Evolutionary conservation across 1,140 invertebrate genomes (phyloP).

Genomic region (Drosophila aff.): DNA sequence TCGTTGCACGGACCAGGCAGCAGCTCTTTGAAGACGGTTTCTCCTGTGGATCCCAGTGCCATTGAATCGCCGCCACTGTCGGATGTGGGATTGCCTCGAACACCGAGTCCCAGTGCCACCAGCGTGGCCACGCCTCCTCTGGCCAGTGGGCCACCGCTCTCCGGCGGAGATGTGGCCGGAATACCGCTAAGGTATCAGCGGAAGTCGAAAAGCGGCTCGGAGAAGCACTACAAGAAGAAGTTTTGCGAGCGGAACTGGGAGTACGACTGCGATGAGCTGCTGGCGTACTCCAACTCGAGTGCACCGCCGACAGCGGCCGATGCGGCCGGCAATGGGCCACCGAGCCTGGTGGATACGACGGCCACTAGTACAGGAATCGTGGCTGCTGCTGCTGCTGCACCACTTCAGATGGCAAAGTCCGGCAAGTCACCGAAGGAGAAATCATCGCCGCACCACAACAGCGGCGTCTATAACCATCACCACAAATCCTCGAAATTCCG

Average conservation of each 20-base stretch:
- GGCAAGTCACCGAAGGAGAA: constrained; percentile 78
- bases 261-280: constrained; percentile 86
- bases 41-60: constrained; percentile 70
- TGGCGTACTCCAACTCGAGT: constrained; percentile 78
- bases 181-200: constrained; percentile 88
- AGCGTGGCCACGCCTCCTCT: constrained; percentile 86
- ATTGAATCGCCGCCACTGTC: constrained; percentile 86
- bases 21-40: constrained; percentile 68
- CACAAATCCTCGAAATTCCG: constrained; percentile 87
- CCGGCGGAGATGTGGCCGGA: constrained; percentile 37
- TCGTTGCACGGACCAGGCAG: constrained; percentile 51
- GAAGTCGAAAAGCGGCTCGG: constrained; percentile 86
- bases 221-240: constrained; percentile 91
- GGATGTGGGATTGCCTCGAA: constrained; percentile 88
- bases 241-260: constrained; percentile 89
- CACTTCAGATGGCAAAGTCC: constrained; percentile 42
- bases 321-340: constrained; percentile 65
- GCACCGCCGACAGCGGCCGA: constrained; percentile 66
- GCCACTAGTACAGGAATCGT: neutral
- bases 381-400: neutral
- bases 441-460: constrained; percentile 63
- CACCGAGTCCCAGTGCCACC: constrained; percentile 87
- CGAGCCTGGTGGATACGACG: constrained; percentile 14
- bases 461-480: constrained; percentile 33
- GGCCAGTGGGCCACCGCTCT: constrained; percentile 50